These are phyloP conservation scores for Ischnus inquisitorius DNA, from an alignment of 2,888 invertebrate genomes.

Conservation along the genomic window DNA sequence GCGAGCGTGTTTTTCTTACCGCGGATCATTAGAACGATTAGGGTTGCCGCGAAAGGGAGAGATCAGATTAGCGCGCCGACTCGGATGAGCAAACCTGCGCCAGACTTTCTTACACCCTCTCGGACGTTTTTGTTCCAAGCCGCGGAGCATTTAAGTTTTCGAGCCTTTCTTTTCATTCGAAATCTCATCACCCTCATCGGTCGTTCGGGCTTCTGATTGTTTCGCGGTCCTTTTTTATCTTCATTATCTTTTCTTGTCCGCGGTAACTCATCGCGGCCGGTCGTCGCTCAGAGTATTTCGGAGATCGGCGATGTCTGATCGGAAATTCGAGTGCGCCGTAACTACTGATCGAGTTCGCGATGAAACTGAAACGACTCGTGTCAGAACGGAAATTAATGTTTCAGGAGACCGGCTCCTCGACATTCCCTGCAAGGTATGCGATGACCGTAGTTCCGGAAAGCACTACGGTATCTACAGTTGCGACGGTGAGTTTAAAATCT, in stretches of 20 bases:
- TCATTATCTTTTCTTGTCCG: conserved; percentile 29
- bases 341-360: conserved; percentile 41
- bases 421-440: conserved; percentile 99
- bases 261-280: not conserved
- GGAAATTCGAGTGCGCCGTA: conserved; percentile 1
- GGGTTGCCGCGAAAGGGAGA: conserved; percentile 82
- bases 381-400: conserved; percentile 66
- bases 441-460: conserved; percentile 99
- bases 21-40: conserved; percentile 85
- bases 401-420: conserved; percentile 98
- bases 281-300: not conserved
- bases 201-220: conserved; percentile 32
- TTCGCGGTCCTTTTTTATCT: conserved; percentile 2
- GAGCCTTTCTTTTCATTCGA: conserved; percentile 33
- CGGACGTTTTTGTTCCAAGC: conserved; percentile 46
- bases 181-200: conserved; percentile 13
- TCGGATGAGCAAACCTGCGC: conserved; percentile 39
- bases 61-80: conserved; percentile 80
- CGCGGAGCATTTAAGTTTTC: conserved; percentile 52
- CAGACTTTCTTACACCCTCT: conserved; percentile 61
- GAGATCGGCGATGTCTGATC: not conserved
- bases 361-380: conserved; percentile 1
- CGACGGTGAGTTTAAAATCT: conserved; percentile 91
- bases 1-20: conserved; percentile 84
- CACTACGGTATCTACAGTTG: conserved; percentile 99